Evolutionary conservation across 2,113 vertebrate genomes (phyloP).

Genomic region (Brachypteracias leptosomus): DNA sequence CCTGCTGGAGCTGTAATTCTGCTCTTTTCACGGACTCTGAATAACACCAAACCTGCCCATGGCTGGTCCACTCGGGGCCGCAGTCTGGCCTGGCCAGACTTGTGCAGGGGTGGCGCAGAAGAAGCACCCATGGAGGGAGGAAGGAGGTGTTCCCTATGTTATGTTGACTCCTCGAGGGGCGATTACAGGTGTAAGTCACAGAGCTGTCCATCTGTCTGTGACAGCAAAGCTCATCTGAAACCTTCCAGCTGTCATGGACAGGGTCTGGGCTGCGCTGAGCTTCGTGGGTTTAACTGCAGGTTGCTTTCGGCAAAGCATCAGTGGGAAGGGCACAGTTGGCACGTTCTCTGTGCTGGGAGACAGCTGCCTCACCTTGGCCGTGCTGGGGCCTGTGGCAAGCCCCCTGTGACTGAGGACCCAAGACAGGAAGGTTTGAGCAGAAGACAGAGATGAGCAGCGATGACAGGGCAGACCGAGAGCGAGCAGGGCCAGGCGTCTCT

Average conservation of each 20-base stretch:
- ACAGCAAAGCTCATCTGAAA: not conserved
- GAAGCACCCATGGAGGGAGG: not conserved
- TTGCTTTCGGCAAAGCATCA: not conserved
- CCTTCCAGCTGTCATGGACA: not conserved
- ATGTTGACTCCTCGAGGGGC: not conserved
- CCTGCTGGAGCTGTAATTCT: not conserved
- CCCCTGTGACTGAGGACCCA: not conserved
- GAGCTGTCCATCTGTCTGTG: not conserved
- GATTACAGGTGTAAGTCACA: not conserved
- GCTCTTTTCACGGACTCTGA: not conserved
- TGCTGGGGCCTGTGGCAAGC: not conserved
- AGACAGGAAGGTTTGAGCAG: not conserved
- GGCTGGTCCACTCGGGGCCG: rapidly evolving
- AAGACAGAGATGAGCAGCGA: not conserved
- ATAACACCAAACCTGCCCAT: not conserved
- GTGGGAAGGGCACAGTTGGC: rapidly evolving
- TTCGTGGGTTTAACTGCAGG: not conserved
- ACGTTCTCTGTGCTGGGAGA: not conserved
- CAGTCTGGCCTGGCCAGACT: rapidly evolving
- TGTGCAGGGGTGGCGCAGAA: not conserved
- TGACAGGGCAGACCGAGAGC: not conserved
- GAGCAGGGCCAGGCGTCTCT: not conserved
- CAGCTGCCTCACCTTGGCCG: not conserved
- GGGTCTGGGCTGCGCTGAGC: not conserved
- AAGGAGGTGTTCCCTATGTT: not conserved